Conservation (phyloP, 1,140 invertebrate genomes). For the Habropoda laboriosa region DNA sequence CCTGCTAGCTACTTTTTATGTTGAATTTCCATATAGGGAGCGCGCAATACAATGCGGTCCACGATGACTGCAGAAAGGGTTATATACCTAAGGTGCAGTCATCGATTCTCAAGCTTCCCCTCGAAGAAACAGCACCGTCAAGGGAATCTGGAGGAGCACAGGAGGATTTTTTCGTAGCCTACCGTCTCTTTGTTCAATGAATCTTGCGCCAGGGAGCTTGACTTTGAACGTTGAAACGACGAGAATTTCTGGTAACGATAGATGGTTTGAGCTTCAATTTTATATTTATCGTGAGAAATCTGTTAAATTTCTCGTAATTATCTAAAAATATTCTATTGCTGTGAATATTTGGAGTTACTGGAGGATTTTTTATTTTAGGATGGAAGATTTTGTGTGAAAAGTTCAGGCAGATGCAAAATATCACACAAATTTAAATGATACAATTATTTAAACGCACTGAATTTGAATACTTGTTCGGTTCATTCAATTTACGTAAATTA, state of each 20-base stretch:
- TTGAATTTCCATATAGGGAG: constrained; percentile 71
- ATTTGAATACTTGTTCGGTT: no score
- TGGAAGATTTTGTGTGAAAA: no score
- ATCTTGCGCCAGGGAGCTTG: not conserved
- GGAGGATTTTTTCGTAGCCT: constrained; percentile 24
- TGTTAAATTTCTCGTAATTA: not conserved
- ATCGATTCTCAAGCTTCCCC: constrained; percentile 60
- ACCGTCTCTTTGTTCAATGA: constrained; percentile 30
- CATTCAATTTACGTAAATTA: no score
- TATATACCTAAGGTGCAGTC: constrained; percentile 48
- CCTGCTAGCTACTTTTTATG: constrained; percentile 72
- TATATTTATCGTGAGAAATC: no score
- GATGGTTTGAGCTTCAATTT: not conserved
- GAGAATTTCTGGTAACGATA: not conserved
- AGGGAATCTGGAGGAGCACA: constrained; percentile 64
- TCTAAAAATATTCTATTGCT: no score
- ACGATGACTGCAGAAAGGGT: constrained; percentile 46
- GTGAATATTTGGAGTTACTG: no score
- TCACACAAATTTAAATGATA: no score
- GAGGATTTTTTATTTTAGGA: no score
- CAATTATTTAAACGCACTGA: no score
- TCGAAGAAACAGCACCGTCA: constrained; percentile 62
- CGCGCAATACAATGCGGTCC: constrained; percentile 65
- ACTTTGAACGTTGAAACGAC: not conserved
- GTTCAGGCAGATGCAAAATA: no score